A percentile compares a stretch with the other conserved stretches of the same genome.
Conservation (phyloP, 2,797 vertebrate genomes). For the Cossypha polioptera region DNA sequence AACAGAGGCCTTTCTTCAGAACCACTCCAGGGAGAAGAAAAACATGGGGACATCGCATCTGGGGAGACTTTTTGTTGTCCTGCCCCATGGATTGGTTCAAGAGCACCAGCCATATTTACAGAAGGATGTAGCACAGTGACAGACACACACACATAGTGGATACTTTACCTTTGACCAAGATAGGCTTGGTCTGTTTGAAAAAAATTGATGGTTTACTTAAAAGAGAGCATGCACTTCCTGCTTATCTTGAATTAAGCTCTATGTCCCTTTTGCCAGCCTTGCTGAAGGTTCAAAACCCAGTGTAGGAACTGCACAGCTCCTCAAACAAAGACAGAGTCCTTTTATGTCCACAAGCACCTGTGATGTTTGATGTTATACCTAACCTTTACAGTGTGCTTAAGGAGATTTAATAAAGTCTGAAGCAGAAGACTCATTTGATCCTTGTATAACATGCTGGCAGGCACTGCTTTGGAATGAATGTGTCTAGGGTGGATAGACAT, state of each 20-base stretch:
- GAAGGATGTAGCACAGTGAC: neutral
- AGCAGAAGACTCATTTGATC: neutral
- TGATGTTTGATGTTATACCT: conserved; percentile 28
- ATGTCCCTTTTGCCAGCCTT: neutral
- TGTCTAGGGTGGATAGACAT: neutral
- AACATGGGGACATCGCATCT: neutral
- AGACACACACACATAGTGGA: neutral
- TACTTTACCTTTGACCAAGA: conserved; percentile 30
- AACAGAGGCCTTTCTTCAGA: neutral
- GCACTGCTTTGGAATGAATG: neutral
- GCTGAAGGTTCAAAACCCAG: neutral
- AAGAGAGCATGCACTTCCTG: neutral
- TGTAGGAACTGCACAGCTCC: neutral
- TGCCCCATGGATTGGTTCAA: neutral
- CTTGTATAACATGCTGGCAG: neutral
- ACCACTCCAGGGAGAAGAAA: neutral
- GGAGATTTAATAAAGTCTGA: neutral
- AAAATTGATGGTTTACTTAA: neutral
- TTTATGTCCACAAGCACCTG: neutral
- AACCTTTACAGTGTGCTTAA: conserved; percentile 32
- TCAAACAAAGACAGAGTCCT: neutral
- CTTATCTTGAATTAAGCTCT: neutral
- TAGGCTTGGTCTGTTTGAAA: neutral
- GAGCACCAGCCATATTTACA: neutral
- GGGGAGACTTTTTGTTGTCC: neutral